phyloP scores from a whole-genome alignment of 2,113 vertebrate genomes.

The Indri indri region DNA sequence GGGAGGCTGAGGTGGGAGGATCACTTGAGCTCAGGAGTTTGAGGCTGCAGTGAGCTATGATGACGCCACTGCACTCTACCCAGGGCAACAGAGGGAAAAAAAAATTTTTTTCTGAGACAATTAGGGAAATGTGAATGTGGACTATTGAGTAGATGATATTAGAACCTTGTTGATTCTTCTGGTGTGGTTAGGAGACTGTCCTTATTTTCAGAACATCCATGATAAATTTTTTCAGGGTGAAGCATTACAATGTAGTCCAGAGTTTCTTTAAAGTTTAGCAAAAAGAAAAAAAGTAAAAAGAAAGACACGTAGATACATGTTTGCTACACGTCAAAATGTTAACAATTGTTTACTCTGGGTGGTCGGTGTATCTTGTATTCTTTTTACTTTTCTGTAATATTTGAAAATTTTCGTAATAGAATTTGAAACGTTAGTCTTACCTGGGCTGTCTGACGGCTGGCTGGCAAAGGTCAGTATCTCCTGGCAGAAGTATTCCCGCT shows the following conservation, averaged over 20 bases:
- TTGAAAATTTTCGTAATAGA: background rate
- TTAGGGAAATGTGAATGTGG: background rate
- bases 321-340: no score
- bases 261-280: background rate
- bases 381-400: background rate
- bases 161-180: background rate
- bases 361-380: rapidly evolving
- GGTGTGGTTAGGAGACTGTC: background rate
- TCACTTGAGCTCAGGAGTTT: background rate
- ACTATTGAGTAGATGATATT: background rate
- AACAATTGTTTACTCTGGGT: rapidly evolving
- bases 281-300: background rate
- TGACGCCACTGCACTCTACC: background rate
- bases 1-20: no score
- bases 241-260: rapidly evolving
- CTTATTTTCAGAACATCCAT: background rate
- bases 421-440: slow-evolving; percentile 76
- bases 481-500: slow-evolving; percentile 93
- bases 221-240: background rate
- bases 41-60: background rate
- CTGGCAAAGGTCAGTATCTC: slow-evolving; percentile 92
- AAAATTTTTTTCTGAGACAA: background rate
- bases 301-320: rapidly evolving
- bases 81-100: background rate
- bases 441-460: slow-evolving; percentile 80